Percentiles rank a stretch among this genome's conserved stretches.
phyloP scores from a whole-genome alignment of 2,888 invertebrate genomes.

The Folsomia candida region DNA sequence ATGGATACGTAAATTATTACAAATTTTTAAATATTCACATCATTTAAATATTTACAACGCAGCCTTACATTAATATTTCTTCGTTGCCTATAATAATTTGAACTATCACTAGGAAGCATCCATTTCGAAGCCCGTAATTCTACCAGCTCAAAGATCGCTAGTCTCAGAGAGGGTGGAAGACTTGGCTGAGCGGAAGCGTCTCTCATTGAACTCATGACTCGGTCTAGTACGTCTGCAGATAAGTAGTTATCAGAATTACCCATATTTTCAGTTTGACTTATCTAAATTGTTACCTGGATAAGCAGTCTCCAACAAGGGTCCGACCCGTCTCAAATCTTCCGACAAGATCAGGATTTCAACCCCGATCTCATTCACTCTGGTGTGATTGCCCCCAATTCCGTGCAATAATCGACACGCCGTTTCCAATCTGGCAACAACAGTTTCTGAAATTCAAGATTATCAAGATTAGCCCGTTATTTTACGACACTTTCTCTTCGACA shows the following conservation, averaged over 20 bases:
- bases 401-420: slow-evolving; percentile 46
- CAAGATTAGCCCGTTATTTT: too few relatives aligned
- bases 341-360: slow-evolving; percentile 46
- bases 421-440: slow-evolving; percentile 48
- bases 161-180: slow-evolving; percentile 33
- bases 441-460: slow-evolving; percentile 34
- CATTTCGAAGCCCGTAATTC: slow-evolving; percentile 89
- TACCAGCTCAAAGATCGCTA: slow-evolving; percentile 75
- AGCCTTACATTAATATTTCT: slow-evolving; percentile 53
- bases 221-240: slow-evolving; percentile 38
- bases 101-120: slow-evolving; percentile 80
- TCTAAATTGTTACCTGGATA: slow-evolving; percentile 40
- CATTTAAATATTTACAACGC: background rate
- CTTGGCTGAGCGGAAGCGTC: slow-evolving; percentile 49
- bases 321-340: slow-evolving; percentile 45
- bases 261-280: background rate
- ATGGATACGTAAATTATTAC: background rate
- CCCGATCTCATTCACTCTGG: slow-evolving; percentile 43
- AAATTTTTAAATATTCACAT: too few relatives aligned
- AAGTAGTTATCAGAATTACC: background rate
- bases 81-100: slow-evolving; percentile 68
- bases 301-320: slow-evolving; percentile 44
- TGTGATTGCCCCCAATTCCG: slow-evolving; percentile 46
- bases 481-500: background rate
- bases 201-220: slow-evolving; percentile 48